phyloP scores from a whole-genome alignment of 2,888 invertebrate genomes.

The Pristionchus fissidentatus region DNA sequence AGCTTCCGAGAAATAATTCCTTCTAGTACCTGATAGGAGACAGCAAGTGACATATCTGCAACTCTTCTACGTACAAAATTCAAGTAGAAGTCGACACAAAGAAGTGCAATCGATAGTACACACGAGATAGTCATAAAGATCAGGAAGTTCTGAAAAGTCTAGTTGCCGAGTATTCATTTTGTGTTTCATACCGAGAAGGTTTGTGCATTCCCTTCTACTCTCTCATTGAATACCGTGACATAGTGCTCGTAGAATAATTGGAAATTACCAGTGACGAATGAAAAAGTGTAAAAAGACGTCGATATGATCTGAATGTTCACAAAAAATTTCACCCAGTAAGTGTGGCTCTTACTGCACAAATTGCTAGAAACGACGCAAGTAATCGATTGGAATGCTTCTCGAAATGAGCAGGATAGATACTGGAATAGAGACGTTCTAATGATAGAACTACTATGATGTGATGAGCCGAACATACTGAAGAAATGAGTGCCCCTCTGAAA shows the following conservation, averaged over 20 bases:
- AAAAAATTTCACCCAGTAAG: background rate
- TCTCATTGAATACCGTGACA: background rate
- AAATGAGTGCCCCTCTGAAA: background rate
- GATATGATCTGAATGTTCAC: background rate
- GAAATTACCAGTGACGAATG: background rate
- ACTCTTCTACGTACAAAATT: background rate
- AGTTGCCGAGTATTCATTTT: background rate
- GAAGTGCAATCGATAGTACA: background rate
- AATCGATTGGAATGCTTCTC: background rate
- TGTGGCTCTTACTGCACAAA: background rate
- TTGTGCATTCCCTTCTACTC: background rate
- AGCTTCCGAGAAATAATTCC: no score
- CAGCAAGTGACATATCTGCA: background rate
- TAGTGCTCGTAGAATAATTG: background rate
- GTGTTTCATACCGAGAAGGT: background rate
- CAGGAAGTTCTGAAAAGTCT: background rate
- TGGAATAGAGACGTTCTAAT: background rate
- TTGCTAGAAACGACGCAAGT: background rate
- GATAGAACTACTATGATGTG: background rate
- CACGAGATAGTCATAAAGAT: no score
- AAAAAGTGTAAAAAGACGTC: background rate
- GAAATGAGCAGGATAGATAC: background rate
- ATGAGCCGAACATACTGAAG: background rate
- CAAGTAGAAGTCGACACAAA: background rate
- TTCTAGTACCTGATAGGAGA: constrained; percentile 18